Evolutionary conservation across 2,113 vertebrate species (phyloP).

Genomic region (Bubo blakistoni): DNA sequence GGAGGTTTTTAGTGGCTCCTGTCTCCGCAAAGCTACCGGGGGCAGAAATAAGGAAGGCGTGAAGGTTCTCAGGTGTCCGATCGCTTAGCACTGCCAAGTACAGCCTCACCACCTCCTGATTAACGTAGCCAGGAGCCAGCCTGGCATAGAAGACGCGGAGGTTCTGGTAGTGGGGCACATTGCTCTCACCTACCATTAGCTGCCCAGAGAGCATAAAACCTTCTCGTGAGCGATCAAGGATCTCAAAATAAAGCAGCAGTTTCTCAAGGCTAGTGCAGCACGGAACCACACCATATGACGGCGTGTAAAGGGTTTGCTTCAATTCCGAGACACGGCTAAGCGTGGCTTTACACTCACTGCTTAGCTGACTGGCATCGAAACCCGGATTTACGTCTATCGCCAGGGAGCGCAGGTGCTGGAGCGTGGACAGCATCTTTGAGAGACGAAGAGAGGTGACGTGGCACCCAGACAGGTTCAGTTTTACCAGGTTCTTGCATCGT

Average conservation of each 20-base stretch:
- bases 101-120: conserved; percentile 92
- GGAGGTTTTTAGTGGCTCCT: conserved; percentile 84
- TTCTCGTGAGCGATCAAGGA: conserved; percentile 87
- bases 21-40: conserved; percentile 87
- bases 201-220: conserved; percentile 88
- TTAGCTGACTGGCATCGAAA: conserved; percentile 87
- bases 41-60: conserved; percentile 89
- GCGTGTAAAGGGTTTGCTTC: conserved; percentile 90
- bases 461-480: conserved; percentile 90
- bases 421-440: conserved; percentile 85
- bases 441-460: conserved; percentile 85
- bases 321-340: conserved; percentile 86
- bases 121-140: conserved; percentile 92
- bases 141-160: conserved; percentile 90
- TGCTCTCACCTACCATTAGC: conserved; percentile 97
- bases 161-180: conserved; percentile 94
- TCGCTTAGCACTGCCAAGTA: conserved; percentile 94
- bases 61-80: conserved; percentile 87
- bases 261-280: conserved; percentile 91
- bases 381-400: conserved; percentile 87
- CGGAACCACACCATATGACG: conserved; percentile 91
- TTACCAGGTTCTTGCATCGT: conserved; percentile 84
- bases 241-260: conserved; percentile 91
- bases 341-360: conserved; percentile 85
- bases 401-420: conserved; percentile 82